phyloP scores from a whole-genome alignment of 2,888 invertebrate genomes.

The Agrotis segetum region DNA sequence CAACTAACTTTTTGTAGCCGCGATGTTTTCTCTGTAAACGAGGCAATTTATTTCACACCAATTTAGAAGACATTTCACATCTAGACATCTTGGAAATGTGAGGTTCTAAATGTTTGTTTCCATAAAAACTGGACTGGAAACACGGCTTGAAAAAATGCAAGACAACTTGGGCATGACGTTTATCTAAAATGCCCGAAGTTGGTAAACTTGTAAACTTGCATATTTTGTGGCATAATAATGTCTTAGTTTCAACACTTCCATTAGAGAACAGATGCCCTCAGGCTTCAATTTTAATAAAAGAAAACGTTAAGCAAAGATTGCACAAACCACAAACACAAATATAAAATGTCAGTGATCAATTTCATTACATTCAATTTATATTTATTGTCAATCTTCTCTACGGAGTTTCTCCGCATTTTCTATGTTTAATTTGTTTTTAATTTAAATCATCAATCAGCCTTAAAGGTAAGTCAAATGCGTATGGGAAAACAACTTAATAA shows the following conservation, averaged over 20 bases:
- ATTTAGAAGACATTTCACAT: slow-evolving; percentile 61
- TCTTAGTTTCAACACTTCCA: neutral
- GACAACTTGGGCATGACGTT: neutral
- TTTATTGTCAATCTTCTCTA: slow-evolving; percentile 18
- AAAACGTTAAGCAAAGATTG: slow-evolving; percentile 8
- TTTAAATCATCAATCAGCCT: slow-evolving; percentile 42
- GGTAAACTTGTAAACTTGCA: neutral
- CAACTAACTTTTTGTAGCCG: slow-evolving; percentile 70
- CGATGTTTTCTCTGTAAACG: slow-evolving; percentile 69
- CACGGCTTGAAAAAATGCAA: slow-evolving; percentile 1
- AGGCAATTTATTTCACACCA: slow-evolving; percentile 73
- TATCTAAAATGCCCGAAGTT: neutral
- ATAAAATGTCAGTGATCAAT: slow-evolving; percentile 17
- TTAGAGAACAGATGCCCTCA: neutral
- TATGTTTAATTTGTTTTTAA: slow-evolving; percentile 31
- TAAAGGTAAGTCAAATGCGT: slow-evolving; percentile 9
- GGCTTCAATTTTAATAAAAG: neutral
- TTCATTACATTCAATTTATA: slow-evolving; percentile 16
- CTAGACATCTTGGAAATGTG: slow-evolving; percentile 39
- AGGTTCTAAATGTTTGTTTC: slow-evolving; percentile 21
- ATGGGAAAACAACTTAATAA: slow-evolving; percentile 38
- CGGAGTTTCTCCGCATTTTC: slow-evolving; percentile 15
- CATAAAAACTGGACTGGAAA: slow-evolving; percentile 19
- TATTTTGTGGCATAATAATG: neutral
- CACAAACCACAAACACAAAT: slow-evolving; percentile 11